phyloP scores from a whole-genome alignment of 2,888 invertebrate species.

The Clivina fossor region DNA sequence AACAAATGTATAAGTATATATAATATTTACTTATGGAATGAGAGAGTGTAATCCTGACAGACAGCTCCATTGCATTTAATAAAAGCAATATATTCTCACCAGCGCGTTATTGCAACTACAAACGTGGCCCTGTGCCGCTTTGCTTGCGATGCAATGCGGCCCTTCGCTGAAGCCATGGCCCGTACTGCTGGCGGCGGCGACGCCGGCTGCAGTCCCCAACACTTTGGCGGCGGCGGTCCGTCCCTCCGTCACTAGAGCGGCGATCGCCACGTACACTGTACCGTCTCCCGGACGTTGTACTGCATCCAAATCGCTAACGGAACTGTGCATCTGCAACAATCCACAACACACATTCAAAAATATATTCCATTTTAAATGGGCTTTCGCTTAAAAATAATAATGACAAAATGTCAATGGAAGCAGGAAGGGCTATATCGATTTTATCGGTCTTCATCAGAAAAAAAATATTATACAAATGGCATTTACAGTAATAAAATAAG shows the following conservation, averaged over 20 bases:
- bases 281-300: constrained; percentile 44
- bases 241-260: constrained; percentile 52
- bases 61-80: constrained; percentile 24
- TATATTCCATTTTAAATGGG: too few species aligned
- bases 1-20: too few species aligned
- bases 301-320: constrained; percentile 46
- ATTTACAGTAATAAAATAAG: too few species aligned
- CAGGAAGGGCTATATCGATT: too few species aligned
- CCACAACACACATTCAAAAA: too few species aligned
- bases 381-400: too few species aligned
- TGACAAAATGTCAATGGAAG: too few species aligned
- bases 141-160: constrained; percentile 63
- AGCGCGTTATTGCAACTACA: constrained; percentile 57
- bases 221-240: constrained; percentile 47
- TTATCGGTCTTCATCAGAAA: too few species aligned
- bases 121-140: constrained; percentile 52
- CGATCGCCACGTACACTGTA: constrained; percentile 51
- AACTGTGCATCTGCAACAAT: constrained; percentile 53
- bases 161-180: constrained; percentile 67
- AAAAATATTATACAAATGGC: too few species aligned
- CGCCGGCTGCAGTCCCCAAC: constrained; percentile 4
- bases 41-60: constrained; percentile 17
- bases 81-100: constrained; percentile 47
- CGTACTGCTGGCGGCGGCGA: constrained; percentile 42
- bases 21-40: constrained; percentile 22